These are phyloP conservation scores for Caligus rogercresseyi DNA, from an alignment of 1,140 invertebrate species.

Conservation along the genomic window DNA sequence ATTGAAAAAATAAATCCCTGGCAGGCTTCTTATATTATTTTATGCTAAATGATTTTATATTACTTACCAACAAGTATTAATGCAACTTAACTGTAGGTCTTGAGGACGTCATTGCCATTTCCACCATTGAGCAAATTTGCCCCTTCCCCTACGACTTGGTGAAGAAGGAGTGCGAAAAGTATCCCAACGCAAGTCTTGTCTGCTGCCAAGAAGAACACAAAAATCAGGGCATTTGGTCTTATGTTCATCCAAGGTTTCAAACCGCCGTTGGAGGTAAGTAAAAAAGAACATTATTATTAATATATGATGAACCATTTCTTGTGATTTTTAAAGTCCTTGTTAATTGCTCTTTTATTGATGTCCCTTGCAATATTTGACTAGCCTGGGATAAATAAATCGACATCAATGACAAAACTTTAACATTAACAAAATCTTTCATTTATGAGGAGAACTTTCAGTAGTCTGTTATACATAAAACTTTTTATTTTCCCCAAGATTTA, in stretches of 20 bases:
- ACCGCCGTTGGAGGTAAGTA: conserved; percentile 40
- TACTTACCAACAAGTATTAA: no score
- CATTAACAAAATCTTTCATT: no score
- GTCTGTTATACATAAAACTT: no score
- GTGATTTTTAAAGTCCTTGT: background rate
- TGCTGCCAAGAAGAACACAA: conserved; percentile 99
- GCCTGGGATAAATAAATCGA: no score
- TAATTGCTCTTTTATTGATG: background rate
- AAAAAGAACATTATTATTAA: no score
- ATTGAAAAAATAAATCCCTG: no score
- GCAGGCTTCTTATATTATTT: no score
- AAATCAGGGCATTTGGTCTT: conserved; percentile 94
- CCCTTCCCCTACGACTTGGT: conserved; percentile 96
- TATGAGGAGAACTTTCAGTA: no score
- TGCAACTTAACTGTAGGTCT: conserved; percentile 35
- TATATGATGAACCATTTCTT: background rate
- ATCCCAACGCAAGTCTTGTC: conserved; percentile 63
- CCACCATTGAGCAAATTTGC: conserved; percentile 77
- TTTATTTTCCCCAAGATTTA: no score
- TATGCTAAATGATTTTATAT: no score
- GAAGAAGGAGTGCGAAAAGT: conserved; percentile 70
- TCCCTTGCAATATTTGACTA: no score
- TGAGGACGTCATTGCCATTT: conserved; percentile 63
- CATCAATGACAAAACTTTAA: no score
- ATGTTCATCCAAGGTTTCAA: conserved; percentile 79